Conservation (phyloP, 2,888 invertebrate species). For the Sphaerophoria taeniata region DNA sequence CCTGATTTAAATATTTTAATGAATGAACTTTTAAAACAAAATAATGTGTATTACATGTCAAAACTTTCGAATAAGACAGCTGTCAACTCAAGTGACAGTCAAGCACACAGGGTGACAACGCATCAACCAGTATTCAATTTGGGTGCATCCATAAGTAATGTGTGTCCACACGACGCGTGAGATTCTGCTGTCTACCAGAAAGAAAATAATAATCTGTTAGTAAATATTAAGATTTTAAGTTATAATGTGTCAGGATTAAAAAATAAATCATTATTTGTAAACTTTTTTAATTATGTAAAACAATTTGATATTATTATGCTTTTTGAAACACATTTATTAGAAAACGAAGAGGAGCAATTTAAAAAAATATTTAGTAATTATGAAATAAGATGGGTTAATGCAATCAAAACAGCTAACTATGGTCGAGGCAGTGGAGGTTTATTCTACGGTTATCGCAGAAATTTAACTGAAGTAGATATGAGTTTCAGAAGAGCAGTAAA, state of each 20-base stretch:
- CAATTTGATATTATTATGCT: too few species aligned
- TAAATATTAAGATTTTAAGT: too few species aligned
- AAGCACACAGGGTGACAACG: not conserved
- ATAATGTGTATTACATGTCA: too few species aligned
- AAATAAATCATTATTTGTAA: too few species aligned
- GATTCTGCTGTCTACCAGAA: not conserved
- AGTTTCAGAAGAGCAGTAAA: not conserved
- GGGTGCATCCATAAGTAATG: not conserved
- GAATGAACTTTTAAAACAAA: not conserved
- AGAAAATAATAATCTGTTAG: slow-evolving; percentile 5
- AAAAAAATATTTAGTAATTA: not conserved
- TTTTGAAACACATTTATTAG: too few species aligned
- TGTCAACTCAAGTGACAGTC: not conserved
- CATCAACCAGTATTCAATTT: slow-evolving; percentile 1
- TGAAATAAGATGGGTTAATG: slow-evolving; percentile 1
- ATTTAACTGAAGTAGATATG: too few species aligned
- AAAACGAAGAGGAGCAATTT: too few species aligned
- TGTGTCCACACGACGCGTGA: too few species aligned
- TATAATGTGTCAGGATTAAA: too few species aligned
- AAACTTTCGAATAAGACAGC: too few species aligned
- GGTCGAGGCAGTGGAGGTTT: not conserved
- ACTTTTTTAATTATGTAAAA: too few species aligned
- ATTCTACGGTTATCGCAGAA: not conserved
- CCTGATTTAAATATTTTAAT: not conserved
- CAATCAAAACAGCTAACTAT: not conserved